Conservation (phyloP, 2,888 invertebrate genomes). For the Macrosoma leucophasiata region DNA sequence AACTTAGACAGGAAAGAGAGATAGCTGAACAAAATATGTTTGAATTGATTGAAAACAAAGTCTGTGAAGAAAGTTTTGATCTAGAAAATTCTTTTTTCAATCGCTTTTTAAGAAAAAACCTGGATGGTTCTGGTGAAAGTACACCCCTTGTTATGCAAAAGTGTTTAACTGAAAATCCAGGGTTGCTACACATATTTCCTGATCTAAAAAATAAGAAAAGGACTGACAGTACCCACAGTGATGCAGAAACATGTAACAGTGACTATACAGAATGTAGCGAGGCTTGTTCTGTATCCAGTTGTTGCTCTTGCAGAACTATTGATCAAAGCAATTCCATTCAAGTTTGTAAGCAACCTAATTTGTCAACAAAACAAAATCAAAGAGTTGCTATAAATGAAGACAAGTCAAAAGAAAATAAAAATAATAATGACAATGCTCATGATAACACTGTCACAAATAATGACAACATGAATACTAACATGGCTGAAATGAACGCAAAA, state of each 20-base stretch:
- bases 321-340: constrained; percentile 30
- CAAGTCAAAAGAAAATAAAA: constrained; percentile 24
- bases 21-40: constrained; percentile 83
- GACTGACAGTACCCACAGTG: constrained; percentile 40
- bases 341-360: constrained; percentile 19
- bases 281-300: constrained; percentile 47
- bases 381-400: not conserved
- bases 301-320: constrained; percentile 58
- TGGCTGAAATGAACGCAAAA: constrained; percentile 64
- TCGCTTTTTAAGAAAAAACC: constrained; percentile 59
- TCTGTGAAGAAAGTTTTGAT: constrained; percentile 82
- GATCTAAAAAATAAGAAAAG: constrained; percentile 33
- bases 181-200: constrained; percentile 50
- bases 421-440: constrained; percentile 39
- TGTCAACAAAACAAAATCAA: too few relatives aligned
- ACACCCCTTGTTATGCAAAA: constrained; percentile 60
- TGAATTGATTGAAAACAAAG: constrained; percentile 85
- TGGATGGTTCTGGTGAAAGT: constrained; percentile 59
- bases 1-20: constrained; percentile 56
- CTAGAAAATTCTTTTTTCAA: constrained; percentile 79
- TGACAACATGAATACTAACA: constrained; percentile 50
- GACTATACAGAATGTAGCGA: constrained; percentile 54
- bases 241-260: constrained; percentile 45
- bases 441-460: constrained; percentile 42
- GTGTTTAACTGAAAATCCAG: constrained; percentile 52